Percentiles rank a stretch among this genome's conserved stretches.
These are phyloP conservation scores for Cacoxenus indagator DNA, from an alignment of 2,888 invertebrate genomes.

Conservation along the genomic window DNA sequence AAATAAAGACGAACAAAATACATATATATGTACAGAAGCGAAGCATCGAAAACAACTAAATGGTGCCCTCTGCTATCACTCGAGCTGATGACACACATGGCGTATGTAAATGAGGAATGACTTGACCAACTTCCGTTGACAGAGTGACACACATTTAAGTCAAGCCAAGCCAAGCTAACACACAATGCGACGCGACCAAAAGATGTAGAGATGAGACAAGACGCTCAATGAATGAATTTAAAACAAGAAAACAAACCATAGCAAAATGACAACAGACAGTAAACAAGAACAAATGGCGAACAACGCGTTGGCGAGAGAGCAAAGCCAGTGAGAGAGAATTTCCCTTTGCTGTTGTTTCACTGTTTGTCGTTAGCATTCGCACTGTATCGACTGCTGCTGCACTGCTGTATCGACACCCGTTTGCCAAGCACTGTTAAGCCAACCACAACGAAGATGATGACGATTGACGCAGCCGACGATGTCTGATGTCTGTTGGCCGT, in stretches of 20 bases:
- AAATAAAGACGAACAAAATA: neutral
- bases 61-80: neutral
- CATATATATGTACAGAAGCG: neutral
- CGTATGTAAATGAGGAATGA: constrained; percentile 13
- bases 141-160: constrained; percentile 16
- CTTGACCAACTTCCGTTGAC: constrained; percentile 19
- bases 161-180: neutral
- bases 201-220: neutral
- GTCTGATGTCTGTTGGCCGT: neutral
- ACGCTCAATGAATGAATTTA: neutral
- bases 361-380: neutral
- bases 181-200: no score
- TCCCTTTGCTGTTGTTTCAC: no score
- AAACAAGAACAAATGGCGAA: neutral
- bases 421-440: neutral
- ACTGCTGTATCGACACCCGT: no score
- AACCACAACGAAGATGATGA: neutral
- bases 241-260: neutral
- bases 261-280: neutral
- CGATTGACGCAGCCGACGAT: no score
- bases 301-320: neutral
- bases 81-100: neutral
- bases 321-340: neutral
- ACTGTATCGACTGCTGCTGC: no score
- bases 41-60: neutral